Evolutionary conservation across 2,113 vertebrate genomes (phyloP).

Genomic region (Paralichthys olivaceus): DNA sequence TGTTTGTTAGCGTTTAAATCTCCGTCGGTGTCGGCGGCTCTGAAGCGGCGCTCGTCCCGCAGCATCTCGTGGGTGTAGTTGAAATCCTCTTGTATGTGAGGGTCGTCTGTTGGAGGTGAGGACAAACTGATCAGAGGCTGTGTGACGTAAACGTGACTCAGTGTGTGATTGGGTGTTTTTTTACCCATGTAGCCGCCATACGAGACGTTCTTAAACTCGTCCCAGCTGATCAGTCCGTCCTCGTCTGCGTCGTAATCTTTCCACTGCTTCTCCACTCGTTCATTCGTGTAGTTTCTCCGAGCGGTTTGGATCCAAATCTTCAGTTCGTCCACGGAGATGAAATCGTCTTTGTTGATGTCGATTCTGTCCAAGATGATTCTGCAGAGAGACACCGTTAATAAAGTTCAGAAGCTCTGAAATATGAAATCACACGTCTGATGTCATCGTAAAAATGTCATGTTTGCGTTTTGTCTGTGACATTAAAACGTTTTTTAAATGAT

Average conservation of each 20-base stretch:
- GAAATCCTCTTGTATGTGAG: slow-evolving; percentile 85
- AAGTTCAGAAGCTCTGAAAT: neutral
- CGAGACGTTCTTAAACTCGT: slow-evolving; percentile 88
- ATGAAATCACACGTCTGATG: neutral
- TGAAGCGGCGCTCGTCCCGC: slow-evolving; percentile 91
- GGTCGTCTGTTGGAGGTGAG: slow-evolving; percentile 66
- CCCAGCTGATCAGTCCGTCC: slow-evolving; percentile 87
- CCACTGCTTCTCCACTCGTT: slow-evolving; percentile 85
- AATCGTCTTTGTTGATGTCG: slow-evolving; percentile 84
- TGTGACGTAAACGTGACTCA: neutral
- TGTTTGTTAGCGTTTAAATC: slow-evolving; percentile 88
- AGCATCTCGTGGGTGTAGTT: slow-evolving; percentile 92
- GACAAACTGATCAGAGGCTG: neutral
- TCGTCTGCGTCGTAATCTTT: slow-evolving; percentile 84
- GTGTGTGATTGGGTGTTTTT: neutral
- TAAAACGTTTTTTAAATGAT: neutral
- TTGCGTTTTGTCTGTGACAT: too few species aligned
- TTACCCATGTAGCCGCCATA: slow-evolving; percentile 89
- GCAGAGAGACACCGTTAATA: neutral
- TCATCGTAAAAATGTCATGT: neutral
- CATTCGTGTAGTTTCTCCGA: slow-evolving; percentile 85
- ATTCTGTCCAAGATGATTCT: slow-evolving; percentile 85
- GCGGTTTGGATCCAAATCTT: slow-evolving; percentile 86
- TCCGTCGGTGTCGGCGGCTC: slow-evolving; percentile 87
- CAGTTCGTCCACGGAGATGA: slow-evolving; percentile 86